Base-by-base conservation (phyloP, 2,113 vertebrate genomes). In the Sylvilagus bachmani region DNA sequence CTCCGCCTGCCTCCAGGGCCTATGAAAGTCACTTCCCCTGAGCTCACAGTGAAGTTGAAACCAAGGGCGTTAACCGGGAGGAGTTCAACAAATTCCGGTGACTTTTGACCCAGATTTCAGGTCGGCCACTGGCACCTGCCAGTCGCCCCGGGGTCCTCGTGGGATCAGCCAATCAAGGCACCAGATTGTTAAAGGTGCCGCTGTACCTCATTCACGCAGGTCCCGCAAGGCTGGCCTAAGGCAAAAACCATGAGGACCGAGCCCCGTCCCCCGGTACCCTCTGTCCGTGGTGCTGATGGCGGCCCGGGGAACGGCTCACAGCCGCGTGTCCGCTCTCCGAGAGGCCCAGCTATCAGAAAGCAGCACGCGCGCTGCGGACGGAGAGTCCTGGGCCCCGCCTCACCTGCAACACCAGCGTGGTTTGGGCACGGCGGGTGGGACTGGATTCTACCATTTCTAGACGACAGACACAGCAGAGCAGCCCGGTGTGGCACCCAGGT, bases 331-430 rank as follows among this genome's bases (percentile, higher is more conserved):
- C 38, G 9, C 1, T 5, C 75, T 62, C 24, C 25, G 1, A 49
- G 29, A 14, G 0, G 0, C 0, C 1, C 19, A 4, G 2, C 21
- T 24, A 2, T 10, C 61, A 27, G 27, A 69, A 25, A 31, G 13
- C 17, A 0, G 9, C 0, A 9, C 2, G 0, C 4, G 10, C 4
- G 7, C 3, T n/a, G 1, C 24, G 22, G 38, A 53, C 29, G 22
- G 19, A 8, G 4, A 7, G 33, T 22, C 69, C 69, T 27, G 0
- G 1, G 44, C 11, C 21, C 27, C 13, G 0, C 4, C 29, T 38
- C 77, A 1, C 2, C 2, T 1, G 8, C 2, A 19, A 69, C 55
- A 55, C 3, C 14, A 5, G 6, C 0, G 1, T 17, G 7, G 9
- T 36, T 80, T 19, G 17, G 55, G 16, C 1, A 1, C 21, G 17